A percentile compares a stretch with the other conserved stretches of the same genome.
phyloP scores from a whole-genome alignment of 1,140 invertebrate species.

The Tetramorium alpestre region DNA sequence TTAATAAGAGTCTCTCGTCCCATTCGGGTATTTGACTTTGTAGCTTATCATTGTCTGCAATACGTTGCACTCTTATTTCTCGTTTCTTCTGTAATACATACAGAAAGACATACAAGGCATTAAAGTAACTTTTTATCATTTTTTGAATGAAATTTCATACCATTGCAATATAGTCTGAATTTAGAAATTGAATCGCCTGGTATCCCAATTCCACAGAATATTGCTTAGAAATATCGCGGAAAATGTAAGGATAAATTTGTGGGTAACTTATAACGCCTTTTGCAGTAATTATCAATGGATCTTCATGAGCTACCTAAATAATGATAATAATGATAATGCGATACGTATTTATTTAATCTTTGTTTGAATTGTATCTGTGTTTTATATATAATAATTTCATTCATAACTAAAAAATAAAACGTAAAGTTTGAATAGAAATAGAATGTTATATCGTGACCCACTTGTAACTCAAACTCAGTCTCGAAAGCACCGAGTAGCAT shows the following conservation, averaged over 20 bases:
- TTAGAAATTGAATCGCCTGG: constrained; percentile 68
- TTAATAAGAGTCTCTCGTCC: constrained; percentile 9
- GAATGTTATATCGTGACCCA: neutral
- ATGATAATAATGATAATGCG: neutral
- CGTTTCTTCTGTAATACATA: constrained; percentile 17
- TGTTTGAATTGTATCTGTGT: neutral
- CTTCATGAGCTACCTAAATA: constrained; percentile 75
- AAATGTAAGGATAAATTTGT: constrained; percentile 80
- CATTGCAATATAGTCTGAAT: constrained; percentile 6
- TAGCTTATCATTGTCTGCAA: neutral
- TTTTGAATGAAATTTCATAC: constrained; percentile 37
- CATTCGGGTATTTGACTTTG: neutral
- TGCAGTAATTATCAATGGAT: constrained; percentile 76
- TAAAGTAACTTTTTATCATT: neutral
- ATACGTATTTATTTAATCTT: neutral
- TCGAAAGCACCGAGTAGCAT: constrained; percentile 76
- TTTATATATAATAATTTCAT: neutral
- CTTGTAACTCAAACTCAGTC: constrained; percentile 74
- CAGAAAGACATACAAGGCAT: neutral
- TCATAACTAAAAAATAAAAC: neutral
- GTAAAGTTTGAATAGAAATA: neutral
- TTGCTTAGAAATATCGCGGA: constrained; percentile 68
- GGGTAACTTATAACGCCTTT: constrained; percentile 80
- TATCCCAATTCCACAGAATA: constrained; percentile 70
- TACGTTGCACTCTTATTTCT: neutral